A percentile compares a stretch with the other conserved stretches of the same genome.
phyloP scores from a whole-genome alignment of 1,140 invertebrate genomes.

The Apis florea region DNA sequence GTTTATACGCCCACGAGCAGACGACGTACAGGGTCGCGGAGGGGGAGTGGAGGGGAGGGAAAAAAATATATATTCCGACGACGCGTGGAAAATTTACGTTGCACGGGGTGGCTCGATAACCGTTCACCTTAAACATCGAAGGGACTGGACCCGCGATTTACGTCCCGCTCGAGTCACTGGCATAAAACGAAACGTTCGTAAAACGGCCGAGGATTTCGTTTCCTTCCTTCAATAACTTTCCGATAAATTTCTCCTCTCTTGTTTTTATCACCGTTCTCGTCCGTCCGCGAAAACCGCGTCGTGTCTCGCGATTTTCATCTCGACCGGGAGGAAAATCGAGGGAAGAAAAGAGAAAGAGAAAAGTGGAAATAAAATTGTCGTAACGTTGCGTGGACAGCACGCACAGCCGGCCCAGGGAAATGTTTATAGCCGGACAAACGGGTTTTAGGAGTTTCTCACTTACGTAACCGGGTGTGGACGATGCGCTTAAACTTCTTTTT shows the following conservation, averaged over 20 bases:
- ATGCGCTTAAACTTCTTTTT: neutral
- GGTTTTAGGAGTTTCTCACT: neutral
- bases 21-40: too few species aligned
- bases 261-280: too few species aligned
- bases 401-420: too few species aligned
- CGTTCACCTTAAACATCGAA: conserved; percentile 7
- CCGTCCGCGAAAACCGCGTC: too few species aligned
- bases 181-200: neutral
- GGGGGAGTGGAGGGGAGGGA: too few species aligned
- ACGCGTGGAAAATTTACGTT: conserved; percentile 12
- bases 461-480: neutral
- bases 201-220: neutral
- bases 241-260: neutral
- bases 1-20: neutral
- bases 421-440: neutral
- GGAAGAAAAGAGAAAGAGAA: too few species aligned
- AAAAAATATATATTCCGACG: neutral
- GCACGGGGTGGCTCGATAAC: neutral
- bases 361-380: too few species aligned
- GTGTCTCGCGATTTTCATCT: too few species aligned
- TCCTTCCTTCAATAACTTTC: neutral
- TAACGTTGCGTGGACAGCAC: too few species aligned
- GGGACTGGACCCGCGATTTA: neutral
- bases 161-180: neutral
- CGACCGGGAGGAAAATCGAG: neutral